phyloP scores from a whole-genome alignment of 2,113 vertebrate species.

The Stigmatopora argus region DNA sequence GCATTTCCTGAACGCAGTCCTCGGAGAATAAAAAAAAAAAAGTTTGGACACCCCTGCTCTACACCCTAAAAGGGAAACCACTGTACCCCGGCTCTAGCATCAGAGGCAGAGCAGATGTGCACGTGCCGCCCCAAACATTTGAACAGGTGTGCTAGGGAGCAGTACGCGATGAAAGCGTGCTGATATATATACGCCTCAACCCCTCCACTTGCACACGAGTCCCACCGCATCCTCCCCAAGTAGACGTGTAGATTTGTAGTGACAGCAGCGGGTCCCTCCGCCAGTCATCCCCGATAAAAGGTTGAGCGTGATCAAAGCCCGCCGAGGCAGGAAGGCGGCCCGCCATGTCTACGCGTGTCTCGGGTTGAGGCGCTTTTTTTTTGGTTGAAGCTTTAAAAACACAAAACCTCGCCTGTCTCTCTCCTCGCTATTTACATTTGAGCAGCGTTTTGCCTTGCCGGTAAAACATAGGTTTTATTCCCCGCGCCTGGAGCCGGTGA shows the following conservation, averaged over 20 bases:
- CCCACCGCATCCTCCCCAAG: conserved; percentile 38
- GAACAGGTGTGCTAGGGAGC: conserved; percentile 21
- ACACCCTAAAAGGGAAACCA: no score
- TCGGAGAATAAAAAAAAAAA: no score
- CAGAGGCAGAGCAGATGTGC: conserved; percentile 41
- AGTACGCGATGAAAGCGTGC: conserved; percentile 64
- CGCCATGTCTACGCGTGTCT: conserved; percentile 60
- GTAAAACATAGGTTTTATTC: conserved; percentile 65
- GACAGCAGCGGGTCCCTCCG: conserved; percentile 72
- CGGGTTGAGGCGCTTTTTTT: conserved; percentile 61
- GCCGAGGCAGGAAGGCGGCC: conserved; percentile 58
- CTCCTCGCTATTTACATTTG: conserved; percentile 73
- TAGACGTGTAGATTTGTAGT: conserved; percentile 75
- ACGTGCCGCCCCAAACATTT: conserved; percentile 4
- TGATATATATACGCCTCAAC: conserved; percentile 11
- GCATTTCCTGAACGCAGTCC: no score
- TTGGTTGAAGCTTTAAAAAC: conserved; percentile 62
- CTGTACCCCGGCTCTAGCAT: not conserved
- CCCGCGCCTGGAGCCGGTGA: conserved; percentile 57
- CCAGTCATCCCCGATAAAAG: conserved; percentile 74
- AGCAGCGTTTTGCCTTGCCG: conserved; percentile 64
- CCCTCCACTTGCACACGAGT: not conserved
- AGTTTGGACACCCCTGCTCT: no score
- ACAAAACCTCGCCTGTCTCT: conserved; percentile 60
- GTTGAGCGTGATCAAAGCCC: conserved; percentile 71